Conservation (phyloP, 2,113 vertebrate genomes). For the Mirounga angustirostris region DNA sequence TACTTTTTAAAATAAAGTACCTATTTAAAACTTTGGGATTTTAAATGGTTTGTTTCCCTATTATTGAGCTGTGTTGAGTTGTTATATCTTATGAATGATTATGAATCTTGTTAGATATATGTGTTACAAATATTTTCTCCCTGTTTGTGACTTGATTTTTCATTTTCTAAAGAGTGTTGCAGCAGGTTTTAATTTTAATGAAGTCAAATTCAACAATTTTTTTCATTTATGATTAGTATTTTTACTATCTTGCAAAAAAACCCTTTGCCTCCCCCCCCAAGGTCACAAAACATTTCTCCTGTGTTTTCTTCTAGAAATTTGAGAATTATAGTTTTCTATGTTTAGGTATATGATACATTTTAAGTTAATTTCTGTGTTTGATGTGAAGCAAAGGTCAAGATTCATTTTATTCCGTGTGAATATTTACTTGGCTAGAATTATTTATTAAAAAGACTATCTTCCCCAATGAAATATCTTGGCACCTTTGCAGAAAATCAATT, state of each 20-base stretch:
- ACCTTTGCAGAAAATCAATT: background rate
- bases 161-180: background rate
- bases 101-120: background rate
- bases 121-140: background rate
- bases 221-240: background rate
- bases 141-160: background rate
- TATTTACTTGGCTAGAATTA: background rate
- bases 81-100: background rate
- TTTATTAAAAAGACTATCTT: background rate
- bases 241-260: background rate
- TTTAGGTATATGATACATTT: background rate
- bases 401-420: background rate
- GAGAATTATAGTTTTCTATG: background rate
- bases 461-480: background rate
- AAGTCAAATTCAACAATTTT: background rate
- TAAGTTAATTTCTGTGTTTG: slow-evolving; percentile 3
- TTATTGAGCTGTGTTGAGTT: background rate
- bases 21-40: background rate
- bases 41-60: background rate
- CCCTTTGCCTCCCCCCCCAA: background rate
- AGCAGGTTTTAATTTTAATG: background rate
- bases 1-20: background rate
- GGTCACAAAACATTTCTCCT: background rate
- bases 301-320: background rate
- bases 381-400: background rate